Percentiles rank a stretch among this genome's conserved stretches.
Evolutionary conservation across 2,888 invertebrate genomes (phyloP).

Genomic region (Drosophila affinis): DNA sequence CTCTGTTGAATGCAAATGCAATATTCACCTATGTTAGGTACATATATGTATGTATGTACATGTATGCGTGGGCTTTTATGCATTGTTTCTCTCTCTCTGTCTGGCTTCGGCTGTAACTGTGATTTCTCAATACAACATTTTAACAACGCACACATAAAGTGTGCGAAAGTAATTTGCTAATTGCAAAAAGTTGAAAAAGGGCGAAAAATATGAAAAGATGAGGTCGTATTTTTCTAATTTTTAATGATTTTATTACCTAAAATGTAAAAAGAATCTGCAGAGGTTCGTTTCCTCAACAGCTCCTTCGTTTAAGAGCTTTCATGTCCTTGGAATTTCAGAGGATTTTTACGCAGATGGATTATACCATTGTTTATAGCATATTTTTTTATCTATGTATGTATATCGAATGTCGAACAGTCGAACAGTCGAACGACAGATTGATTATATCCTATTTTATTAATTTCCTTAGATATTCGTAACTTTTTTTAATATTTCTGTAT

Average conservation of each 20-base stretch:
- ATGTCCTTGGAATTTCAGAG: background rate
- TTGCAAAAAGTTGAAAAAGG: conserved; percentile 17
- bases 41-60: background rate
- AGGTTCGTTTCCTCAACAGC: no score
- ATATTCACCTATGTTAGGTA: background rate
- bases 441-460: no score
- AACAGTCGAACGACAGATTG: no score
- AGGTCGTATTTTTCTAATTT: no score
- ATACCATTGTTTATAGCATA: no score
- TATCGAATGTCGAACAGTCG: no score
- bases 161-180: conserved; percentile 15
- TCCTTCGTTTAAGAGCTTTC: conserved; percentile 3
- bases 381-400: no score
- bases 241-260: no score
- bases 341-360: no score
- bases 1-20: background rate
- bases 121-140: conserved; percentile 56
- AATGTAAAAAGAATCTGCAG: no score
- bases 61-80: conserved; percentile 60
- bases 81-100: conserved; percentile 22
- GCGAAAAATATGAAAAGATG: background rate
- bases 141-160: conserved; percentile 30
- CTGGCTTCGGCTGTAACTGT: conserved; percentile 50
- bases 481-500: no score
- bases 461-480: no score